These are phyloP conservation scores for Oryzias curvinotus DNA, from an alignment of 2,113 vertebrate species.

Conservation along the genomic window DNA sequence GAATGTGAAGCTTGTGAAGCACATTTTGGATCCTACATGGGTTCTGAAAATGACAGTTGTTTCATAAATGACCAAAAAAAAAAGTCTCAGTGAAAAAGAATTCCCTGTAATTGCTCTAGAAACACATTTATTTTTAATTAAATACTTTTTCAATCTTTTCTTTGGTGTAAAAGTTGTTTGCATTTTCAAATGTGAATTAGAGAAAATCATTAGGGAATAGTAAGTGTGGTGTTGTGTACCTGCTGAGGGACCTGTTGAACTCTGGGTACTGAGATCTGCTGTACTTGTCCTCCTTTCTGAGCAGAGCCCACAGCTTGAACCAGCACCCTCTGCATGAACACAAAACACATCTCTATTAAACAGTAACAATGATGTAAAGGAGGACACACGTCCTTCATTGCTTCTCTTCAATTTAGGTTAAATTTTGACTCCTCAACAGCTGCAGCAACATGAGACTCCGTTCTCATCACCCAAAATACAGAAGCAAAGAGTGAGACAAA, in stretches of 20 bases:
- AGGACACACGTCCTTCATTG: neutral
- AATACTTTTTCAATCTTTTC: too few relatives aligned
- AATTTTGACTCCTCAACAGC: neutral
- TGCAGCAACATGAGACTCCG: neutral
- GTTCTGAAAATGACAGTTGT: neutral
- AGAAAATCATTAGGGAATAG: neutral
- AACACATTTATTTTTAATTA: too few relatives aligned
- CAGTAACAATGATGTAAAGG: slow-evolving; percentile 10
- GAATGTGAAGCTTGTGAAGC: neutral
- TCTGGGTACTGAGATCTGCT: slow-evolving; percentile 87
- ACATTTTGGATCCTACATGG: slow-evolving; percentile 3
- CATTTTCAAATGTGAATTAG: too few relatives aligned
- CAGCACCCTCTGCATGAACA: slow-evolving; percentile 88
- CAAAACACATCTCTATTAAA: slow-evolving; percentile 69
- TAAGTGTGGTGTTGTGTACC: slow-evolving; percentile 82
- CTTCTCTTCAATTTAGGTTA: too few relatives aligned
- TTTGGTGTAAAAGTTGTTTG: too few relatives aligned
- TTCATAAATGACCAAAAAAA: slow-evolving; percentile 3
- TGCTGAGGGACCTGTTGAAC: slow-evolving; percentile 91
- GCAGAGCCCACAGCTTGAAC: slow-evolving; percentile 88
- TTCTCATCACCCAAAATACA: neutral
- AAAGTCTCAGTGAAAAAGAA: neutral
- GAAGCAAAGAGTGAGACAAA: neutral
- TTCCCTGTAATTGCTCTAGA: too few relatives aligned
- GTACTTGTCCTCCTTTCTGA: slow-evolving; percentile 89